Percentiles rank a stretch among this genome's conserved stretches.
These are phyloP conservation scores for Glaucidium brasilianum DNA, from an alignment of 2,113 vertebrate species.

Conservation along the genomic window DNA sequence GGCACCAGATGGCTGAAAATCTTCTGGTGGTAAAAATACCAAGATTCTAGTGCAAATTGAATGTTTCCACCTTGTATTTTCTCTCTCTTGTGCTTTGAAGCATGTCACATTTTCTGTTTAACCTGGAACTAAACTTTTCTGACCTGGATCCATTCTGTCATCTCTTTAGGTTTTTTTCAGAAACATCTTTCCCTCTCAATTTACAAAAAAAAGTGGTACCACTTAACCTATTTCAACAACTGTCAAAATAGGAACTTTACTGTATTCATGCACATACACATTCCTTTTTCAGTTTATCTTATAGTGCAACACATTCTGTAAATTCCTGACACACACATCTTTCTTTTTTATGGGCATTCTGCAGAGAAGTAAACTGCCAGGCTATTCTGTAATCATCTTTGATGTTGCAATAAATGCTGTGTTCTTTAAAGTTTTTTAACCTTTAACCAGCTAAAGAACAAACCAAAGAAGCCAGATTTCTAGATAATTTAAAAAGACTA, in stretches of 20 bases:
- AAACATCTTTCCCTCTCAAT: neutral
- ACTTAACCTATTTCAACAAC: neutral
- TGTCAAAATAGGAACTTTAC: conserved; percentile 5
- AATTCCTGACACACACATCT: conserved; percentile 45
- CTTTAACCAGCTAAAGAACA: conserved; percentile 54
- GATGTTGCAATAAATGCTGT: conserved; percentile 53
- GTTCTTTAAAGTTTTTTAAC: conserved; percentile 56
- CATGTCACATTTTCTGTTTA: neutral
- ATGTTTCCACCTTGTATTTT: neutral
- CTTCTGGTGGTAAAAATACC: neutral
- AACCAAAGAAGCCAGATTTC: conserved; percentile 36
- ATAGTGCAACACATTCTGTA: conserved; percentile 29
- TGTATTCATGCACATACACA: neutral
- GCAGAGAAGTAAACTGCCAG: conserved; percentile 30
- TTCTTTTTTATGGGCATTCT: conserved; percentile 69
- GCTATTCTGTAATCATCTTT: conserved; percentile 57
- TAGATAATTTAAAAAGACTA: conserved; percentile 17
- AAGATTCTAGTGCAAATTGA: neutral
- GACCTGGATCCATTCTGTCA: neutral
- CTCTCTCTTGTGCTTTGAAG: conserved; percentile 23
- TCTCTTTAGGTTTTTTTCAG: neutral
- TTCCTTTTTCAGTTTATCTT: conserved; percentile 66
- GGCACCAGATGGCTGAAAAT: neutral
- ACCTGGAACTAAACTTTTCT: neutral
- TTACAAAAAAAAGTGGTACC: neutral